Conservation (phyloP, 2,113 vertebrate genomes). For the Canis aureus region DNA sequence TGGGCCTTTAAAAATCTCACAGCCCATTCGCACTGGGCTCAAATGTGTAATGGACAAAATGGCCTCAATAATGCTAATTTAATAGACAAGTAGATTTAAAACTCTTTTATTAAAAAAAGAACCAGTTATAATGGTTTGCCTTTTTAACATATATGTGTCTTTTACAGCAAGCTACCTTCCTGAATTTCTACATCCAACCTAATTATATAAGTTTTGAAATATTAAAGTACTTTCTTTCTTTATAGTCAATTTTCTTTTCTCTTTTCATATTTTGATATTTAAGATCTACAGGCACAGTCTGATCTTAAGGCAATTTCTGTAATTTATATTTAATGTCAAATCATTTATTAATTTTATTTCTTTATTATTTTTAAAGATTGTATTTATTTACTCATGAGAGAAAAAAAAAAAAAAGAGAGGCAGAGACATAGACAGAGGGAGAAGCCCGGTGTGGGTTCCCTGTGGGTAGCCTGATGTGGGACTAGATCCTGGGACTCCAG, state of each 20-base stretch:
- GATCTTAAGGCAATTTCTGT: background rate
- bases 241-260: background rate
- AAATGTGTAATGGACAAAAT: slow-evolving; percentile 52
- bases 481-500: no score
- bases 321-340: background rate
- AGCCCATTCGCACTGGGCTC: background rate
- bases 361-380: no score
- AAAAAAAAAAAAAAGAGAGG: no score
- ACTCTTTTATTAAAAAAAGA: background rate
- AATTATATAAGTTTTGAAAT: slow-evolving; percentile 4
- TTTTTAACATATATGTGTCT: background rate
- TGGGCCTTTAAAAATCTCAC: slow-evolving; percentile 34
- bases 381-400: no score
- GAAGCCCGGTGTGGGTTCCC: no score
- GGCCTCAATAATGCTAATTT: slow-evolving; percentile 24
- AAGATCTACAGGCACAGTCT: background rate
- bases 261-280: slow-evolving; percentile 38
- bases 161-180: background rate
- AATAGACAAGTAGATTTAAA: background rate
- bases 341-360: no score
- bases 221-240: background rate
- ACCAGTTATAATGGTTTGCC: slow-evolving; percentile 26
- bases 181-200: background rate
- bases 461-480: no score
- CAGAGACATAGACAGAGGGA: no score